Evolutionary conservation across 2,113 vertebrate species (phyloP).

Genomic region (Menidia beryllina): DNA sequence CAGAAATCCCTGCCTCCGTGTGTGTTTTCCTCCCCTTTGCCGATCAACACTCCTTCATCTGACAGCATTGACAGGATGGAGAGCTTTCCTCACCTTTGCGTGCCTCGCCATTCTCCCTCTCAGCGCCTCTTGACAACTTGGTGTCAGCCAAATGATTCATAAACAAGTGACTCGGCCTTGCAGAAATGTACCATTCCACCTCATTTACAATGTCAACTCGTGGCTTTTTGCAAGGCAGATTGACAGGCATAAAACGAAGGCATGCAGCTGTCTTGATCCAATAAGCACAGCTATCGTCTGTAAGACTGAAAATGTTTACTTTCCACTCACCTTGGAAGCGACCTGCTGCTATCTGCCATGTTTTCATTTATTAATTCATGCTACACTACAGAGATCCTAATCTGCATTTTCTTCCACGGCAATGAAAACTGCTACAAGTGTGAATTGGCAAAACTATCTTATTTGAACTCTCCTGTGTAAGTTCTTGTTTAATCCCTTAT

Average conservation of each 20-base stretch:
- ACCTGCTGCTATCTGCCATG: conserved; percentile 72
- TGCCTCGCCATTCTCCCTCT: conserved; percentile 30
- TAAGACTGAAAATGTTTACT: conserved; percentile 18
- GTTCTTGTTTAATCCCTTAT: neutral
- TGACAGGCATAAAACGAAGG: conserved; percentile 17
- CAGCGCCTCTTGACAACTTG: conserved; percentile 11
- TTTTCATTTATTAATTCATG: conserved; percentile 23
- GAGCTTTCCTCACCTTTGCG: conserved; percentile 48
- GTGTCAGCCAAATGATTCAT: conserved; percentile 37
- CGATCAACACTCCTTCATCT: conserved; percentile 40
- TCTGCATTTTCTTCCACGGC: neutral
- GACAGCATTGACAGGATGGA: conserved; percentile 34
- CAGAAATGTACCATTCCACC: conserved; percentile 36
- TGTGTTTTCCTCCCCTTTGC: conserved; percentile 10
- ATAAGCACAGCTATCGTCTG: neutral
- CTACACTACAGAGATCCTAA: too few relatives aligned
- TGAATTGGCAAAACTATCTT: neutral
- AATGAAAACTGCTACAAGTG: neutral
- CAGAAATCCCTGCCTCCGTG: conserved; percentile 19
- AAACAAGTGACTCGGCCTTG: conserved; percentile 42
- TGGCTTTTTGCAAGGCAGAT: conserved; percentile 5
- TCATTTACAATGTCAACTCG: conserved; percentile 27
- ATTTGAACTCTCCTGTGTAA: neutral
- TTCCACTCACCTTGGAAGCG: conserved; percentile 62
- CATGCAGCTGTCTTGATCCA: neutral